Conservation (phyloP, 2,113 vertebrate genomes). For the Xenopus borealis region DNA sequence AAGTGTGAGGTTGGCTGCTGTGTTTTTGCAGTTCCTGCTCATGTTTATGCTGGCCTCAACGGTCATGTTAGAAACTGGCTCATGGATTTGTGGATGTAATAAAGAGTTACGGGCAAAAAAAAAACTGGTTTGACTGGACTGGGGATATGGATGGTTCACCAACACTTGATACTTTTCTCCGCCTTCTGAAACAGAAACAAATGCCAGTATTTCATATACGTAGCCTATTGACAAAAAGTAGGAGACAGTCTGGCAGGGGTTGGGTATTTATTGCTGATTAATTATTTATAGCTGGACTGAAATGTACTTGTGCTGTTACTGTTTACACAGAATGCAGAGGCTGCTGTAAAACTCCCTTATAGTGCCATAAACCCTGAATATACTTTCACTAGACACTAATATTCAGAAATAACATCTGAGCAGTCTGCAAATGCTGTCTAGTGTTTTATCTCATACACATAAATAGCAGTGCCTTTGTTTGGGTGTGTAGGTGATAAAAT, state of each 20-base stretch:
- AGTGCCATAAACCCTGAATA: neutral
- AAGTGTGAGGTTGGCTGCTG: neutral
- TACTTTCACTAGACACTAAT: neutral
- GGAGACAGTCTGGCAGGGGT: too few species aligned
- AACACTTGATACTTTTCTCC: too few species aligned
- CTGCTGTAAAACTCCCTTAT: neutral
- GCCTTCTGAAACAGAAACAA: too few species aligned
- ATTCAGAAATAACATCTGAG: too few species aligned
- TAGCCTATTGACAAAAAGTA: too few species aligned
- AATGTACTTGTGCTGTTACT: neutral
- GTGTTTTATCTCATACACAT: too few species aligned
- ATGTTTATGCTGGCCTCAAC: neutral
- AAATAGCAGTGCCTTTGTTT: too few species aligned
- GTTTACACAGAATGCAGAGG: neutral
- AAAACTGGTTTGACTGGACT: conserved; percentile 30
- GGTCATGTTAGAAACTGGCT: neutral
- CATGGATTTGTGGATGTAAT: too few species aligned
- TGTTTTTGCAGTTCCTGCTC: neutral
- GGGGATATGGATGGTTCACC: conserved; percentile 5
- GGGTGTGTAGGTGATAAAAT: too few species aligned
- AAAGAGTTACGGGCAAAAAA: too few species aligned
- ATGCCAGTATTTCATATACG: too few species aligned
- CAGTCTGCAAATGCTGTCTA: too few species aligned
- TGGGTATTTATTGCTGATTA: neutral
- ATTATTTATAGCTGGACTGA: conserved; percentile 1